These are phyloP conservation scores for Zingel zingel DNA, from an alignment of 2,113 vertebrate genomes.

Conservation along the genomic window DNA sequence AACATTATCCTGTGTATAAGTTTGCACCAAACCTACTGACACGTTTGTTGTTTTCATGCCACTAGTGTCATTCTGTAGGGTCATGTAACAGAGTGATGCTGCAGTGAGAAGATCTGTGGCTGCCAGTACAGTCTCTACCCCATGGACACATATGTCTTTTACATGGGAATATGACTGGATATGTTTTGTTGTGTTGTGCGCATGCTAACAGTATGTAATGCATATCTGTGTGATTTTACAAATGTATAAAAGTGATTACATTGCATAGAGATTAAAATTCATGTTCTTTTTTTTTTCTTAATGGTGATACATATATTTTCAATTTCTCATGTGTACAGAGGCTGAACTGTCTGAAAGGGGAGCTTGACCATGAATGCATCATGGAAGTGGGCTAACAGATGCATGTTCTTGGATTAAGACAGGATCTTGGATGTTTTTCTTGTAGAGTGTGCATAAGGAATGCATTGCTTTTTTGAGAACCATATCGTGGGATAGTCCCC, in stretches of 20 bases:
- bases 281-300: not conserved
- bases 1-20: not conserved
- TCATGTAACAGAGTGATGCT: slow-evolving; percentile 6
- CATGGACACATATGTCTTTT: not conserved
- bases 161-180: not conserved
- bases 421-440: slow-evolving; percentile 19
- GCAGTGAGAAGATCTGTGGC: slow-evolving; percentile 24
- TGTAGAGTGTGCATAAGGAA: slow-evolving; percentile 16
- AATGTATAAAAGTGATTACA: not conserved
- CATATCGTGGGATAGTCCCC: not conserved
- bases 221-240: not conserved
- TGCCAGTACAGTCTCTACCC: not conserved
- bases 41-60: slow-evolving; percentile 6
- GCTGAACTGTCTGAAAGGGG: not conserved
- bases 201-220: not conserved
- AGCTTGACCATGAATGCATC: slow-evolving; percentile 9
- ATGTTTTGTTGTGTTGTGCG: not conserved
- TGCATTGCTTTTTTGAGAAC: slow-evolving; percentile 9
- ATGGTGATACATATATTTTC: not conserved
- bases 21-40: slow-evolving; percentile 11
- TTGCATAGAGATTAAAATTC: not conserved
- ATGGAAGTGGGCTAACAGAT: slow-evolving; percentile 23
- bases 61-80: slow-evolving; percentile 17
- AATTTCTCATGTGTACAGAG: not conserved
- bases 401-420: slow-evolving; percentile 12